Evolutionary conservation across 2,113 vertebrate species (phyloP), one percentile per base, ranked within the genome.

Genomic region (Litocranius walleri): DNA sequence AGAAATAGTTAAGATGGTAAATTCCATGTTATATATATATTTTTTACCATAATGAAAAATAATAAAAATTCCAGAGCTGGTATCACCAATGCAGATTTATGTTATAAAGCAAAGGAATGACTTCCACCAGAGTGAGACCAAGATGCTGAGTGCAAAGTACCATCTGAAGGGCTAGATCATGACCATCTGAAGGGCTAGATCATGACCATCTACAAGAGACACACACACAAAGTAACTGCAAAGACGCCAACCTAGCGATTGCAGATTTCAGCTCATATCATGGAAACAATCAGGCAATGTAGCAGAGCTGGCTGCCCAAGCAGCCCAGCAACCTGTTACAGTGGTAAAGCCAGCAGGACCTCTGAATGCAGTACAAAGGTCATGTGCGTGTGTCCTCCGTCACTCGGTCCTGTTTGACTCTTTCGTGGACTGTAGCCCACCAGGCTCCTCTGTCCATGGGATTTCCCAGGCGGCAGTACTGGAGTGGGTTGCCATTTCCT

Each of bases 31-130:
- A n/a, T 27, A 8, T 29, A 21, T 23, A 6, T 25, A 21, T 23
- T 77, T 95, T 94, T 95, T 59, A 81, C 43, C 83, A 81, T 40
- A 74, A 64, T 54, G 54, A 64, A 92, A 95, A 94, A 84, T 43
- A 45, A 89, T n/a, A 21, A 86, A 97, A 98, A 96, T 88, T 14
- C 82, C 84, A 97, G 83, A 62, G 77, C 74, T 98, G 80, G 61
- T 97, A 98, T 97, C 97, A 95, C 96, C 86, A 97, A 62, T 97
- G 96, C 95, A 97, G 96, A 97, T 97, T 94, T 62, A 71, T 43
- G 0, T 94, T 98, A 52, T 19, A 48, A 87, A 21, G 92, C 93
- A 85, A 98, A 92, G 85, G 90, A 95, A 97, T 96, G 96, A 97
- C 85, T 98, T 96, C 97, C 90, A 33, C 88, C 88, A 97, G 97